These are phyloP conservation scores for Stigmatopora nigra DNA, from an alignment of 2,113 vertebrate genomes.

Conservation along the genomic window DNA sequence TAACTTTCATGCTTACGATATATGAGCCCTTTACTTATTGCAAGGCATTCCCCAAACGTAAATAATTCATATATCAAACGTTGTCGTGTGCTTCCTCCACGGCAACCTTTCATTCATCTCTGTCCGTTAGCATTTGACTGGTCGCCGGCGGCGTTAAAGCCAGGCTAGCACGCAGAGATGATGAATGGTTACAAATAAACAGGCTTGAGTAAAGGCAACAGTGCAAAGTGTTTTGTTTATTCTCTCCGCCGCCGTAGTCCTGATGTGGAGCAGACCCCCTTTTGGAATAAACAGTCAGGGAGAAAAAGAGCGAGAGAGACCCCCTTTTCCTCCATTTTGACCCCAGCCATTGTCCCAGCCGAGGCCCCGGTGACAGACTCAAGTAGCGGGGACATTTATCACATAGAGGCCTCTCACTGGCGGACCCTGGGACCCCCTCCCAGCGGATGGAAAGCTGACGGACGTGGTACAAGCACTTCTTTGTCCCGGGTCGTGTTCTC, in stretches of 20 bases:
- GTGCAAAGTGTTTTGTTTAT: conserved; percentile 51
- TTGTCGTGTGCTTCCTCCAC: conserved; percentile 43
- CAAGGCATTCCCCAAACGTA: conserved; percentile 34
- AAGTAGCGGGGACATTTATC: conserved; percentile 71
- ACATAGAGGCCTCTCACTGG: conserved; percentile 63
- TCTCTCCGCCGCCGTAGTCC: conserved; percentile 19
- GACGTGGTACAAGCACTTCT: conserved; percentile 59
- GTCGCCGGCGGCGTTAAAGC: conserved; percentile 6
- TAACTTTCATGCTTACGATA: background rate
- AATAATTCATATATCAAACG: conserved; percentile 41
- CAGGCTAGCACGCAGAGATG: conserved; percentile 6
- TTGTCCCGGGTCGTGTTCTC: conserved; percentile 63
- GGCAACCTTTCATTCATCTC: conserved; percentile 41
- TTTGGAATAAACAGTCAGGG: conserved; percentile 35
- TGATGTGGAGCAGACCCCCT: conserved; percentile 9
- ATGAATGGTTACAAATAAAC: conserved; percentile 58
- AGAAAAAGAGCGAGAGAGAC: conserved; percentile 52
- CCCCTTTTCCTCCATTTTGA: conserved; percentile 45
- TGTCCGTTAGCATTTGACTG: conserved; percentile 44
- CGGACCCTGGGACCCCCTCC: conserved; percentile 37
- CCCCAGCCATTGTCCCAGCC: conserved; percentile 65
- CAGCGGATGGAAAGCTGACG: conserved; percentile 43
- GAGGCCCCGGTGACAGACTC: conserved; percentile 69
- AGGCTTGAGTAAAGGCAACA: conserved; percentile 33
- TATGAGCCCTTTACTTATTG: conserved; percentile 20